Conservation (phyloP, 2,113 vertebrate species). For the Osmerus mordax region DNA sequence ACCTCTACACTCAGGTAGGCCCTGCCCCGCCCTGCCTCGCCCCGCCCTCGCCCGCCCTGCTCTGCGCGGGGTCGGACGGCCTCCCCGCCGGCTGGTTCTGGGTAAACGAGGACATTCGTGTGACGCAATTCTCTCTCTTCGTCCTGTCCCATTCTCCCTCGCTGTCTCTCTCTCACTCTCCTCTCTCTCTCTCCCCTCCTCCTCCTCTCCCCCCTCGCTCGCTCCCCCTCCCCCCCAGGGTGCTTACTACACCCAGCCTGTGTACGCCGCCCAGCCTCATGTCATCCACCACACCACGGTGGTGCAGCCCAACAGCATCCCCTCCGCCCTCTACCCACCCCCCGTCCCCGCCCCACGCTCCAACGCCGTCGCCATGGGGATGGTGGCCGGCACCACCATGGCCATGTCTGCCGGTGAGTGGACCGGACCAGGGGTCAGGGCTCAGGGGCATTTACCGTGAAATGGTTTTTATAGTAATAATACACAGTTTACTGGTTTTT, state of each 20-base stretch:
- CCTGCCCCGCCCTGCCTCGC: conserved; percentile 69
- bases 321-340: conserved; percentile 93
- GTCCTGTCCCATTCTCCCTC: background rate
- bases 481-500: background rate
- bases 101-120: background rate
- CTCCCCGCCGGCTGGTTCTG: background rate
- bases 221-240: conserved; percentile 72
- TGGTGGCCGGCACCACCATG: conserved; percentile 98
- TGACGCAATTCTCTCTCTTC: background rate
- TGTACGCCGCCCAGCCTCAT: conserved; percentile 97
- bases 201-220: background rate
- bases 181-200: background rate
- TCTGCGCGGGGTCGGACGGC: background rate
- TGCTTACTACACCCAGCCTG: conserved; percentile 96
- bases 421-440: background rate
- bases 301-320: conserved; percentile 99
- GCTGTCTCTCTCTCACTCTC: background rate
- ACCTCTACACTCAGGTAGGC: conserved; percentile 90
- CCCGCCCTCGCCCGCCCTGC: conserved; percentile 34
- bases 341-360: conserved; percentile 87
- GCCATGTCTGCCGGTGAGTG: conserved; percentile 95
- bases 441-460: background rate
- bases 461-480: background rate
- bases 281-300: conserved; percentile 99
- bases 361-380: conserved; percentile 91